Evolutionary conservation across 2,113 vertebrate species (phyloP).

Genomic region (Nyctereutes procyonoides): DNA sequence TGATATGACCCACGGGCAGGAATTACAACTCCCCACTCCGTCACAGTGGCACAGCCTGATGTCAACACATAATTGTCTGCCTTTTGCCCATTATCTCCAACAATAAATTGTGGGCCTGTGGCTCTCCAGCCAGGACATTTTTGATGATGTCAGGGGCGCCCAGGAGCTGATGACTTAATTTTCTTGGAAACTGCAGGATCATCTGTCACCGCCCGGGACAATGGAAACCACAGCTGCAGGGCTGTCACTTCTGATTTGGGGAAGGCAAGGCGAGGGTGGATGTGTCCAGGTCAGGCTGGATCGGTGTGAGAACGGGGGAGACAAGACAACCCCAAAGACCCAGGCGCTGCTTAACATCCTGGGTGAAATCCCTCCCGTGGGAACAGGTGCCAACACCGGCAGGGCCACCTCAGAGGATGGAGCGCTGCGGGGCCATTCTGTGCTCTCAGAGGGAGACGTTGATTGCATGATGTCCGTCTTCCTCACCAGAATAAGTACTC

Average conservation of each 20-base stretch:
- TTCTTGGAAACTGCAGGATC: not conserved
- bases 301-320: not conserved
- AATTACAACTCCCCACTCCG: not conserved
- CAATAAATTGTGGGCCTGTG: not conserved
- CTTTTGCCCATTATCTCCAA: constrained; percentile 6
- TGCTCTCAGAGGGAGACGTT: not conserved
- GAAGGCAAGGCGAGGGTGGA: rapidly evolving
- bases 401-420: not conserved
- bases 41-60: rapidly evolving
- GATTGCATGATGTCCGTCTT: rapidly evolving
- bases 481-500: not conserved
- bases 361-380: not conserved
- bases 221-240: not conserved
- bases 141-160: constrained; percentile 36
- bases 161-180: constrained; percentile 59
- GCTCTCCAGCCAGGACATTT: not conserved
- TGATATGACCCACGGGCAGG: constrained; percentile 28
- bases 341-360: no score
- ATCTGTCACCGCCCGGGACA: not conserved
- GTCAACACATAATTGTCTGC: not conserved
- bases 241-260: constrained; percentile 37
- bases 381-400: rapidly evolving
- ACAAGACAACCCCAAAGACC: rapidly evolving
- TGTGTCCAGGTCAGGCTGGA: rapidly evolving
- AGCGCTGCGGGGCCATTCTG: rapidly evolving